Evolutionary conservation across 2,113 vertebrate genomes (phyloP), one percentile per base, ranked within the genome.

Genomic region (Panthera leo): DNA sequence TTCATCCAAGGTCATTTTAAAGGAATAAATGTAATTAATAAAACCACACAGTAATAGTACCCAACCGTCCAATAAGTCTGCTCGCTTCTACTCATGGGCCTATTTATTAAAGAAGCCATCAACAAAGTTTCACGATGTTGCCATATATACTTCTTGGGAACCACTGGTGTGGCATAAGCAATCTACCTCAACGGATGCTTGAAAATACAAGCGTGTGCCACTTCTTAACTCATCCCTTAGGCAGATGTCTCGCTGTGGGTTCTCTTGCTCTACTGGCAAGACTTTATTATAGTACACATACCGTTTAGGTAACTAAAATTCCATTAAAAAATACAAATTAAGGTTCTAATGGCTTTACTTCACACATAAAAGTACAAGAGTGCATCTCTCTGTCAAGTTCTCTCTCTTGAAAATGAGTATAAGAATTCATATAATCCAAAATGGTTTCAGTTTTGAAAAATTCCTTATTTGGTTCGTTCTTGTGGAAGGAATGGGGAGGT

Each of bases 11-110:
- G 97, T 99, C 98, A 98, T 98, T 98, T 98, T 96, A 98, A 98
- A 98, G 98, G 97, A 98, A 97, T 98, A 98, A 98, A 98, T 98
- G 98, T 98, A 98, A 99, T 98, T 98, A 98, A 98, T 98, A 98
- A 98, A 98, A 98, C 96, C 96, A 97, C 98, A 97, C 61, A 96
- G 94, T 95, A 98, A 91, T 14, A 82, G 91, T 78, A 92, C 73
- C 96, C 94, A 95, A 95, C 93, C 98, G 97, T 98, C 95, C 93
- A 98, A 96, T 89, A 97, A 86, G 89, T 96, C 97, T 92, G 97
- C 97, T 98, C 98, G 96, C 97, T 96, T 97, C 98, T 97, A 97
- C 95, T 93, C 97, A 98, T 98, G 97, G 97, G 97, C 92, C 91
- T 94, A 95, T 97, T 98, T 97, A 98, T 97, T 98, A 97, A 98